These are phyloP conservation scores for Peromyscus attwateri DNA, from an alignment of 2,797 vertebrate species.

Conservation along the genomic window DNA sequence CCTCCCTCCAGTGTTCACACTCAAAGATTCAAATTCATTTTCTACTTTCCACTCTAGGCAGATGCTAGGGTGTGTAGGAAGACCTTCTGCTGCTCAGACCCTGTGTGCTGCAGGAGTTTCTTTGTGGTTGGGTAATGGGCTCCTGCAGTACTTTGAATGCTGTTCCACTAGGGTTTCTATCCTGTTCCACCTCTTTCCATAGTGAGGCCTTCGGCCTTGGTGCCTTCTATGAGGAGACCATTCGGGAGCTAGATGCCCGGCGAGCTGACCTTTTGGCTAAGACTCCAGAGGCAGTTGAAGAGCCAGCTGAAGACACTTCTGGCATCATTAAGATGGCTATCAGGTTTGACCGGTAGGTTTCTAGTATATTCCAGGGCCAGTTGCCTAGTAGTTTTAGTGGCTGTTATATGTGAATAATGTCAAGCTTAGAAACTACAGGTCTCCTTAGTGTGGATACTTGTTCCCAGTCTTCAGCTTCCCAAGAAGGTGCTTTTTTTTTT, in stretches of 20 bases:
- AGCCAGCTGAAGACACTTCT: slow-evolving; percentile 87
- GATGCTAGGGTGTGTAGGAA: background rate
- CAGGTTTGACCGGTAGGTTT: slow-evolving; percentile 93
- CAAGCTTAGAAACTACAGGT: background rate
- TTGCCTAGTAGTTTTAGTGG: background rate
- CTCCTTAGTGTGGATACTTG: slow-evolving; percentile 46
- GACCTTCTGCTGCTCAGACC: background rate
- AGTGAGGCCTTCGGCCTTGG: slow-evolving; percentile 94
- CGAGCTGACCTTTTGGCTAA: slow-evolving; percentile 85
- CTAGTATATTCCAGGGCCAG: background rate
- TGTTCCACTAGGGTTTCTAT: background rate
- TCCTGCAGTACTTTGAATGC: background rate
- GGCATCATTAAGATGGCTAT: slow-evolving; percentile 93
- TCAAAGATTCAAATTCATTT: background rate
- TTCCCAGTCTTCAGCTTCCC: slow-evolving; percentile 49
- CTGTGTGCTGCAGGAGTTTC: background rate
- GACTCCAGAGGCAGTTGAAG: slow-evolving; percentile 77
- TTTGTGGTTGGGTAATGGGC: background rate
- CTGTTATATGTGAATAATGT: background rate
- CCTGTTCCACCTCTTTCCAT: slow-evolving; percentile 61
- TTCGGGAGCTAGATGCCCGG: slow-evolving; percentile 86
- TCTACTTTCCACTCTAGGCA: background rate
- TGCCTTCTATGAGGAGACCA: slow-evolving; percentile 90
- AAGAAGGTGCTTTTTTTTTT: slow-evolving; percentile 1
- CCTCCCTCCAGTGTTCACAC: background rate